phyloP scores from a whole-genome alignment of 1,140 invertebrate genomes.

The Heliothis virescens region DNA sequence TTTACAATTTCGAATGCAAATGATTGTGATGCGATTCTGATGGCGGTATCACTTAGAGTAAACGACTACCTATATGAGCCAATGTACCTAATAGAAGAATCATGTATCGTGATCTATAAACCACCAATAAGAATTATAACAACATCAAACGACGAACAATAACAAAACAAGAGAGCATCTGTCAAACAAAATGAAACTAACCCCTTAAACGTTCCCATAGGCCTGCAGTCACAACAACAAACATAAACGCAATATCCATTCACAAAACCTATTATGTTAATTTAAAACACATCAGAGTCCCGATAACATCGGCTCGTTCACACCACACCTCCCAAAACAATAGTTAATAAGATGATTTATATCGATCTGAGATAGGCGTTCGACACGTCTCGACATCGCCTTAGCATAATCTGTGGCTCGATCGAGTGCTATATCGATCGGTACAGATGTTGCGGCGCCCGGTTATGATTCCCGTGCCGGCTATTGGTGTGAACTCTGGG shows the following conservation, averaged over 20 bases:
- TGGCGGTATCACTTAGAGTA: too few relatives aligned
- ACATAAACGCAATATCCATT: constrained; percentile 82
- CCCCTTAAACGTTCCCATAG: constrained; percentile 44
- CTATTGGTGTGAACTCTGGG: constrained; percentile 25
- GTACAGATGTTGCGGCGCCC: constrained; percentile 72
- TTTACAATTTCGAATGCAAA: too few relatives aligned
- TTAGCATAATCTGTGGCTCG: constrained; percentile 83
- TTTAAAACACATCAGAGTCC: constrained; percentile 84
- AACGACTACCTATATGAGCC: too few relatives aligned
- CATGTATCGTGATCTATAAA: not conserved
- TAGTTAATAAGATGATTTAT: constrained; percentile 86
- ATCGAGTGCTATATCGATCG: constrained; percentile 81
- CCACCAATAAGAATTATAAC: not conserved
- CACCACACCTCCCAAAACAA: constrained; percentile 85
- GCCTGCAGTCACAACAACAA: constrained; percentile 70
- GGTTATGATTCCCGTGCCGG: constrained; percentile 43
- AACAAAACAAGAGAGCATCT: constrained; percentile 10
- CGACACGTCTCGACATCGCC: constrained; percentile 82
- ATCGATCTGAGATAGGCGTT: constrained; percentile 80
- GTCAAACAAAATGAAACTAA: not conserved
- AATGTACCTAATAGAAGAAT: too few relatives aligned
- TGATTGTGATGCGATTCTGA: too few relatives aligned
- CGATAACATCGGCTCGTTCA: constrained; percentile 82
- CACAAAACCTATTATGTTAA: constrained; percentile 86
- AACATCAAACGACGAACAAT: not conserved